Evolutionary conservation across 2,113 vertebrate species (phyloP).

Genomic region (Platysternon megacephalum): DNA sequence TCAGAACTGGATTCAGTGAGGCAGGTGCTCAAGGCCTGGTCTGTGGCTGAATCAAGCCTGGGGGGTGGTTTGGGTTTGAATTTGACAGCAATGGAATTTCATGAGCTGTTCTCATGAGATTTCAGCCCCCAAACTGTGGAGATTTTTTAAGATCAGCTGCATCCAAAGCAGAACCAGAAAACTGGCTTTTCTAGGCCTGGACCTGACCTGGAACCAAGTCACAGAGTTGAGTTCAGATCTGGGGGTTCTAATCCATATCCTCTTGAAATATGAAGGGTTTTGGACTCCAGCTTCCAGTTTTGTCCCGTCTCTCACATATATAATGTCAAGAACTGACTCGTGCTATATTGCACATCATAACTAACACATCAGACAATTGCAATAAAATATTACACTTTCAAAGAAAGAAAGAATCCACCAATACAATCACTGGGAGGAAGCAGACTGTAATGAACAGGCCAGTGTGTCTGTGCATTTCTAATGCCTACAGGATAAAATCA

Average conservation of each 20-base stretch:
- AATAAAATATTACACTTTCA: not conserved
- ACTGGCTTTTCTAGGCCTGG: not conserved
- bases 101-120: not conserved
- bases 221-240: not conserved
- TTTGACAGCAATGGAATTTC: not conserved
- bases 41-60: not conserved
- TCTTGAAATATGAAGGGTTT: not conserved
- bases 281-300: not conserved
- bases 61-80: not conserved
- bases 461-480: not conserved
- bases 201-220: not conserved
- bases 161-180: not conserved
- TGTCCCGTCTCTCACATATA: not conserved
- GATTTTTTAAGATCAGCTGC: not conserved
- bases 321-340: not conserved
- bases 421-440: not conserved
- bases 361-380: not conserved
- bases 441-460: not conserved
- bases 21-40: not conserved
- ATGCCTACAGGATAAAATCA: not conserved
- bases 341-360: not conserved
- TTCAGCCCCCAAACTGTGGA: not conserved
- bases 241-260: not conserved
- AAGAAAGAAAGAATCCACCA: not conserved
- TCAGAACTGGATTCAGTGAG: not conserved